phyloP scores from a whole-genome alignment of 2,797 vertebrate genomes.

The Thamnophis elegans region DNA sequence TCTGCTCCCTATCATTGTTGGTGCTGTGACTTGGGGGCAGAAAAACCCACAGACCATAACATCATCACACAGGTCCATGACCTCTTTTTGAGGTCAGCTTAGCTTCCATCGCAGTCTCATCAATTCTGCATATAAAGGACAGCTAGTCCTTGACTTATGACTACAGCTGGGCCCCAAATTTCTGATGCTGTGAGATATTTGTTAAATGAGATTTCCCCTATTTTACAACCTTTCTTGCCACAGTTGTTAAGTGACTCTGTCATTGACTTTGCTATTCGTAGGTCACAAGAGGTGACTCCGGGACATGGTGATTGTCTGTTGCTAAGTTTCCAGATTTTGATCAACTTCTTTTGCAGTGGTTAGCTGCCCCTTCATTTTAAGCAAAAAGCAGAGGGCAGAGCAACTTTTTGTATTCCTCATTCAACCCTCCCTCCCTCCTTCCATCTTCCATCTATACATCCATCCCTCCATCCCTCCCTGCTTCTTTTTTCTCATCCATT shows the following conservation, averaged over 20 bases:
- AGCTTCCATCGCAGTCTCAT: not conserved
- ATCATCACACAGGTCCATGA: not conserved
- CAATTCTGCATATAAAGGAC: not conserved
- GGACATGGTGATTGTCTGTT: not conserved
- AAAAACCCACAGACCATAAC: not conserved
- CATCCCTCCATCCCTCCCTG: too few species aligned
- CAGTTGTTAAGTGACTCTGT: not conserved
- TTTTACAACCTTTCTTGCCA: not conserved
- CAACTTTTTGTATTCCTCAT: not conserved
- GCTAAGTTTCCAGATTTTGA: not conserved
- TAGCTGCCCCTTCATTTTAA: not conserved
- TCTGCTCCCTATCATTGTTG: not conserved
- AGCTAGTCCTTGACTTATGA: not conserved
- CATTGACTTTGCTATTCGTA: not conserved
- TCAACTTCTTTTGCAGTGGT: not conserved
- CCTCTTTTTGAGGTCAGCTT: not conserved
- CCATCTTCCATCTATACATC: not conserved
- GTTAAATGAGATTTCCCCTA: not conserved
- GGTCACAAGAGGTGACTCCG: not conserved
- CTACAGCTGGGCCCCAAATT: not conserved
- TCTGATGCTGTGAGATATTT: not conserved
- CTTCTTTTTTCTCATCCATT: too few species aligned
- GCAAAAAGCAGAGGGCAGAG: not conserved
- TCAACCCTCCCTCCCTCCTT: not conserved
- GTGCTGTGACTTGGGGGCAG: not conserved